Evolutionary conservation across 2,113 vertebrate species (phyloP).

Genomic region (Chaetops frenatus): DNA sequence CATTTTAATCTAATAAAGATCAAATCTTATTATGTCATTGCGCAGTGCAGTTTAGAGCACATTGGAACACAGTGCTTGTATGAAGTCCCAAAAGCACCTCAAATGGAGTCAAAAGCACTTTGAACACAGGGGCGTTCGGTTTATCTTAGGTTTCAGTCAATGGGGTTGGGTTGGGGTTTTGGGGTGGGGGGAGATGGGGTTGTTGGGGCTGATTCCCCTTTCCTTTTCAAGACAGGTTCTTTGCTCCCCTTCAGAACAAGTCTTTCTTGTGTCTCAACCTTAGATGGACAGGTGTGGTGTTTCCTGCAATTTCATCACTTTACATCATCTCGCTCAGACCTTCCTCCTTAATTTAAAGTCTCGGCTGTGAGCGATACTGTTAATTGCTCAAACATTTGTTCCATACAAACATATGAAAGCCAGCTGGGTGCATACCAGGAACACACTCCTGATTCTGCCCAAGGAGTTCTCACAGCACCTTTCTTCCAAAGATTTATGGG

Average conservation of each 20-base stretch:
- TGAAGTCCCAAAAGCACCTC: not conserved
- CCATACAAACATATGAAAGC: not conserved
- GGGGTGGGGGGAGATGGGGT: accelerated
- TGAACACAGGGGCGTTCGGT: accelerated
- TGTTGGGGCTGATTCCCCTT: not conserved
- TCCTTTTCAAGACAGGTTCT: not conserved
- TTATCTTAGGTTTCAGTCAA: not conserved
- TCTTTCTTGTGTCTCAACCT: not conserved
- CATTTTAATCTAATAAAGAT: not conserved
- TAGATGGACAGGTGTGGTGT: not conserved
- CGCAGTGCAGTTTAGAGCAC: not conserved
- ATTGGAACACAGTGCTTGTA: accelerated
- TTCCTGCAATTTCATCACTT: constrained; percentile 4
- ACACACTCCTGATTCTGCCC: not conserved
- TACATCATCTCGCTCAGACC: not conserved
- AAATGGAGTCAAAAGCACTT: not conserved
- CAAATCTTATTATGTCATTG: not conserved
- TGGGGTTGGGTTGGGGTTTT: not conserved
- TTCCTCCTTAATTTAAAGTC: not conserved
- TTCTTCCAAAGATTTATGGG: not conserved
- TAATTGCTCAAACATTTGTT: not conserved
- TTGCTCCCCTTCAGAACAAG: not conserved
- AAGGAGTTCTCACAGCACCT: not conserved
- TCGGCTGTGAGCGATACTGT: not conserved
- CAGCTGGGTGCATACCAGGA: not conserved